Percentiles rank a stretch among this genome's conserved stretches.
These are phyloP conservation scores for Calliopum simillimum DNA, from an alignment of 2,888 invertebrate species.

Conservation along the genomic window DNA sequence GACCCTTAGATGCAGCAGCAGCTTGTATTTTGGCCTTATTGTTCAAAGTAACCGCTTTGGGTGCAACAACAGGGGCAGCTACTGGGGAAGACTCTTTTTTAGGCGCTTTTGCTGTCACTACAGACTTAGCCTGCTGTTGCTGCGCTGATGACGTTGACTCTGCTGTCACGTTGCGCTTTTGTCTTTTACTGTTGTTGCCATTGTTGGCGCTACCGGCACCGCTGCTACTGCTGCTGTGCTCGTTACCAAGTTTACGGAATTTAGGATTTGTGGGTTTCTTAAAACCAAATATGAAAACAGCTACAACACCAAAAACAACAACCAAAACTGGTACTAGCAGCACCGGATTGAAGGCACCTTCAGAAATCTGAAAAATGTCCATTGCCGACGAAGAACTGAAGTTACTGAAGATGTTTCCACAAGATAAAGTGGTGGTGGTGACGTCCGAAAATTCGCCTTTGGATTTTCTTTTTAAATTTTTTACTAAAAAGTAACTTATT, in stretches of 20 bases:
- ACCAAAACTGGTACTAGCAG: not conserved
- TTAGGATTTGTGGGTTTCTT: not conserved
- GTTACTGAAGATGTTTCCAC: no score
- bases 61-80: not conserved
- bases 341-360: not conserved
- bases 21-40: no score
- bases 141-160: not conserved
- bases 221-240: not conserved
- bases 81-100: not conserved
- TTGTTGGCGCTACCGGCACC: not conserved
- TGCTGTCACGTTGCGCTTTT: not conserved
- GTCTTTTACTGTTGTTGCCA: no score
- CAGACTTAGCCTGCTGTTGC: not conserved
- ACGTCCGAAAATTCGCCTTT: no score
- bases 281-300: slow-evolving; percentile 6
- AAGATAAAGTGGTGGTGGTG: no score
- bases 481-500: not conserved
- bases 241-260: not conserved
- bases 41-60: not conserved
- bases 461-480: no score
- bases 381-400: no score
- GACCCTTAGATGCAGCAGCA: not conserved
- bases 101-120: not conserved
- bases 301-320: not conserved
- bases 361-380: not conserved